A percentile compares a stretch with the other conserved stretches of the same genome.
These are phyloP conservation scores for Semicossyphus pulcher DNA, from an alignment of 2,113 vertebrate genomes.

Conservation along the genomic window DNA sequence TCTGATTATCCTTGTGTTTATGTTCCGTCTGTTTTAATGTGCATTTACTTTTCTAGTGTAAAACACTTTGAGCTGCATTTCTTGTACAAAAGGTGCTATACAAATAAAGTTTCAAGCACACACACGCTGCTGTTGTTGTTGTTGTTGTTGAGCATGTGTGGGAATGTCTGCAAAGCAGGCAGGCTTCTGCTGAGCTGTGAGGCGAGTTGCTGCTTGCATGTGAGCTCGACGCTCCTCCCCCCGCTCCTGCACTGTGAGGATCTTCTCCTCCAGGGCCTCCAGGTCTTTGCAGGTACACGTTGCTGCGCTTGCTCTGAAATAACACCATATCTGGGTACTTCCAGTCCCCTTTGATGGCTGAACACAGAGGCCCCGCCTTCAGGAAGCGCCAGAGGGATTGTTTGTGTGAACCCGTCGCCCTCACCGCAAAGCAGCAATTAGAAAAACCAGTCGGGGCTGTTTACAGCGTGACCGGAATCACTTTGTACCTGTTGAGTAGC, in stretches of 20 bases:
- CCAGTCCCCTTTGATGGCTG: slow-evolving; percentile 35
- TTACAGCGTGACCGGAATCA: slow-evolving; percentile 37
- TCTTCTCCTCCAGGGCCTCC: slow-evolving; percentile 15
- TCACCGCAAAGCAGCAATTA: slow-evolving; percentile 48
- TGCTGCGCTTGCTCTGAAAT: slow-evolving; percentile 3
- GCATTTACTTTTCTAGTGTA: too few species aligned
- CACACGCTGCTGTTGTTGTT: slow-evolving; percentile 5
- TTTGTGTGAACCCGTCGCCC: slow-evolving; percentile 41
- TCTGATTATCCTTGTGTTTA: too few species aligned
- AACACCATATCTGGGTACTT: slow-evolving; percentile 25
- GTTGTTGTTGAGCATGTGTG: background rate
- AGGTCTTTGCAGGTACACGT: slow-evolving; percentile 30
- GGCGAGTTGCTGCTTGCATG: slow-evolving; percentile 16
- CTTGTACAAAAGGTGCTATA: background rate
- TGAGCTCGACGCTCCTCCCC: slow-evolving; percentile 2
- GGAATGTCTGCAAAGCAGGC: slow-evolving; percentile 1
- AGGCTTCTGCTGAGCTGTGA: slow-evolving; percentile 15
- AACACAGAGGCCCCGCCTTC: slow-evolving; percentile 26
- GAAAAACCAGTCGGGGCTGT: slow-evolving; percentile 61
- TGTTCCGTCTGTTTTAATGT: too few species aligned
- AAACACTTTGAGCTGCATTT: background rate
- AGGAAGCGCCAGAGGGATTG: slow-evolving; percentile 41
- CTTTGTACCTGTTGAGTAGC: slow-evolving; percentile 54
- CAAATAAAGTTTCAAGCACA: background rate
- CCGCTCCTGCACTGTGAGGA: background rate